A percentile compares a stretch with the other conserved stretches of the same genome.
These are phyloP conservation scores for Tangara arthus DNA, from an alignment of 2,797 vertebrate species.

Conservation along the genomic window DNA sequence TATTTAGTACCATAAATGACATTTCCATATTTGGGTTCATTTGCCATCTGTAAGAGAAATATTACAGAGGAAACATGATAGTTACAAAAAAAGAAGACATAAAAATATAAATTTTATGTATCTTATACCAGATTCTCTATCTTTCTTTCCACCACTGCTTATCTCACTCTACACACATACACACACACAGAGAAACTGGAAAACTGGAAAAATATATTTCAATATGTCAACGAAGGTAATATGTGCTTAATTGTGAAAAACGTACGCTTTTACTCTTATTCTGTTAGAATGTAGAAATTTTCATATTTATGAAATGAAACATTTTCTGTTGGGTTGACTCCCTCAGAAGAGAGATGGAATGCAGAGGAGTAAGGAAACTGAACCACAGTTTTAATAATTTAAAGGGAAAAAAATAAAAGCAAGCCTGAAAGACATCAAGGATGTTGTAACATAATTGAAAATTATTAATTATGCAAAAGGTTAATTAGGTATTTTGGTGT, in stretches of 20 bases:
- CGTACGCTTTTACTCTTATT: neutral
- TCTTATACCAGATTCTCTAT: neutral
- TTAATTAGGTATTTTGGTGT: neutral
- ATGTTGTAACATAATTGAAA: neutral
- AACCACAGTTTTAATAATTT: neutral
- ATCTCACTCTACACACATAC: neutral
- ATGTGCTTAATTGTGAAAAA: rapidly evolving
- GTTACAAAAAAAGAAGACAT: neutral
- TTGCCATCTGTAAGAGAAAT: neutral
- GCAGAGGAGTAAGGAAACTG: neutral
- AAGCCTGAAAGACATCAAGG: neutral
- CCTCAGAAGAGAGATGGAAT: neutral
- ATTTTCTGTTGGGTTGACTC: neutral
- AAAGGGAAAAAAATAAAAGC: neutral
- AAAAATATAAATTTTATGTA: neutral
- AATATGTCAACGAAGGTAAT: neutral
- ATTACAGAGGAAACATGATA: neutral
- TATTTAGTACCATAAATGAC: neutral
- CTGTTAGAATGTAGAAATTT: neutral
- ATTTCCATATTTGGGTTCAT: neutral
- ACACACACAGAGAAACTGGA: neutral
- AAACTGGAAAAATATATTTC: neutral
- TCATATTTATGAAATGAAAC: neutral
- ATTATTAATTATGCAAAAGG: neutral
- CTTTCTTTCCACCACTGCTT: neutral